phyloP scores from a whole-genome alignment of 2,888 invertebrate genomes.

The Lycia hirtaria region DNA sequence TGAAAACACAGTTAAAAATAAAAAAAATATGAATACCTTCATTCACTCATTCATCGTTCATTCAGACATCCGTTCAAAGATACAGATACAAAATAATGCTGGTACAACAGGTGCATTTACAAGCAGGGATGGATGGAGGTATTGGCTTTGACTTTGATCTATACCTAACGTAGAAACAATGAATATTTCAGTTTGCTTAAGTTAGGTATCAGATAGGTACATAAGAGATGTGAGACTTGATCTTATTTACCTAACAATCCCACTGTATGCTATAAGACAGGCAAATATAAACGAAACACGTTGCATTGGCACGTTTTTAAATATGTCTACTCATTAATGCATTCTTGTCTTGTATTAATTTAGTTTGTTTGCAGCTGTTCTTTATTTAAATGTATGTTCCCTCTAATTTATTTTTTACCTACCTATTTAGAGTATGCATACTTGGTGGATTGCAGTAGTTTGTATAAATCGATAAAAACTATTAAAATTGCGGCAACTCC shows the following conservation, averaged over 20 bases:
- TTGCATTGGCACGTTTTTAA: neutral
- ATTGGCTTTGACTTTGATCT: conserved; percentile 63
- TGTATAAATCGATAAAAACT: conserved; percentile 11
- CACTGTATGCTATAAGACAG: conserved; percentile 1
- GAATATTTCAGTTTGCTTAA: conserved; percentile 22
- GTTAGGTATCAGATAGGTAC: no score
- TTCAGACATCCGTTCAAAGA: neutral
- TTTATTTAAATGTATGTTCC: neutral
- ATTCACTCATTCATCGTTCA: neutral
- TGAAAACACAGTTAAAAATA: no score
- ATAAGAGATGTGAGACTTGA: neutral
- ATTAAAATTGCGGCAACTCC: conserved; percentile 6
- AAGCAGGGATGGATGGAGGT: conserved; percentile 44
- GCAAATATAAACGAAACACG: neutral
- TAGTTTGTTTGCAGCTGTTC: neutral
- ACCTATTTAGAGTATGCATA: neutral
- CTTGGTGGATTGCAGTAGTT: conserved; percentile 22
- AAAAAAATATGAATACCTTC: neutral
- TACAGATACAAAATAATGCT: conserved; percentile 17
- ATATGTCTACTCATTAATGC: neutral
- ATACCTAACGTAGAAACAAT: conserved; percentile 39
- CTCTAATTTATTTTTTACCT: neutral
- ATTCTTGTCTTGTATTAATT: neutral
- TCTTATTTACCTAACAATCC: conserved; percentile 18
- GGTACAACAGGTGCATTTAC: conserved; percentile 53